A percentile compares a stretch with the other conserved stretches of the same genome.
These are phyloP conservation scores for Altica lythri DNA, from an alignment of 2,888 invertebrate species.

Conservation along the genomic window DNA sequence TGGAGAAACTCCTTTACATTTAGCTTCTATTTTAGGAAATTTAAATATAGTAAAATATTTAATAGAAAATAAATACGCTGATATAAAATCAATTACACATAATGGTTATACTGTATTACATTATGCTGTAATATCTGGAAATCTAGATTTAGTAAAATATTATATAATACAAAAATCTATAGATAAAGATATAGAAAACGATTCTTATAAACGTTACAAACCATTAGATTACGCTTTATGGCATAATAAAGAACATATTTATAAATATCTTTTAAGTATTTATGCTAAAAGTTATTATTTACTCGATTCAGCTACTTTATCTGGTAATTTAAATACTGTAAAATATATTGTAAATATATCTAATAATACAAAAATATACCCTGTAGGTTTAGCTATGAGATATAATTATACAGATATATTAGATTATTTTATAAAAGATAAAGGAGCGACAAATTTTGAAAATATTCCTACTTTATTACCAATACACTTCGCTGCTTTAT, in stretches of 20 bases:
- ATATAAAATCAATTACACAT: not conserved
- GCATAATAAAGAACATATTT: not conserved
- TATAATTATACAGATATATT: too few relatives aligned
- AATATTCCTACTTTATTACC: too few relatives aligned
- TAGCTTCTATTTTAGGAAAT: not conserved
- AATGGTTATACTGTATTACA: not conserved
- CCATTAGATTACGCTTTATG: not conserved
- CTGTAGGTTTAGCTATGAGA: too few relatives aligned
- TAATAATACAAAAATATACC: too few relatives aligned
- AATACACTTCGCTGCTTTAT: not conserved
- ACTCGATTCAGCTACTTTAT: too few relatives aligned
- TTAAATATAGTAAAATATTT: slow-evolving; percentile 3
- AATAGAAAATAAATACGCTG: not conserved
- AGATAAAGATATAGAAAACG: not conserved
- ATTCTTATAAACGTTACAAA: not conserved
- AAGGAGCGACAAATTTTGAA: too few relatives aligned
- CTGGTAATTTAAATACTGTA: too few relatives aligned
- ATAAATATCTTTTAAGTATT: not conserved
- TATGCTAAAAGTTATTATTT: too few relatives aligned
- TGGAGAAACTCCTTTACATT: not conserved
- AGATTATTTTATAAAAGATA: too few relatives aligned
- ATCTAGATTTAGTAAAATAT: not conserved
- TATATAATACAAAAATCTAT: not conserved
- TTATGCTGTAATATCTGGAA: not conserved
- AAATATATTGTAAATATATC: too few relatives aligned